Conservation (phyloP, 2,888 invertebrate genomes). For the Diaprepes abbreviatus region DNA sequence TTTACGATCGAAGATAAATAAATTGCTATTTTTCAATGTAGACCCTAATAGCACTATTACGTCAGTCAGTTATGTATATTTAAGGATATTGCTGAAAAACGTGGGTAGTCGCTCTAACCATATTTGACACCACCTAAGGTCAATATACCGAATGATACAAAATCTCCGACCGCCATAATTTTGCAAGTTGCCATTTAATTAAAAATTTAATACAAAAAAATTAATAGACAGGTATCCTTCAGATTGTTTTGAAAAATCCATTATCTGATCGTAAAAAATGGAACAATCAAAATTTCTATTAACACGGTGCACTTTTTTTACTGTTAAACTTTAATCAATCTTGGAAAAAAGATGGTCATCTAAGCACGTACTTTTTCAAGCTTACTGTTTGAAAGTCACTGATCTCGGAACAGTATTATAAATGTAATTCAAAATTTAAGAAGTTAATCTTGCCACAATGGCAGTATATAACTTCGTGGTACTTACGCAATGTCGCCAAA, state of each 20-base stretch:
- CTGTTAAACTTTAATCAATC: slow-evolving; percentile 27
- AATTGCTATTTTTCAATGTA: slow-evolving; percentile 13
- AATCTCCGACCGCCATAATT: slow-evolving; percentile 11
- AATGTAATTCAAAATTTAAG: slow-evolving; percentile 40
- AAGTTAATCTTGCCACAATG: slow-evolving; percentile 33
- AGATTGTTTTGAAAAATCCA: slow-evolving; percentile 24
- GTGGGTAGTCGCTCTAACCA: slow-evolving; percentile 47
- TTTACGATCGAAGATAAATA: slow-evolving; percentile 3
- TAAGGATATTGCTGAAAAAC: slow-evolving; percentile 29
- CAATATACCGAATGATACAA: slow-evolving; percentile 43
- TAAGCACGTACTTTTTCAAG: slow-evolving; percentile 31
- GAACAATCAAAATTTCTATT: slow-evolving; percentile 43
- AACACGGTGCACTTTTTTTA: slow-evolving; percentile 31
- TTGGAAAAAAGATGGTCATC: slow-evolving; percentile 7
- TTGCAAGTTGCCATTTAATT: slow-evolving; percentile 38
- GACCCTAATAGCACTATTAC: slow-evolving; percentile 33
- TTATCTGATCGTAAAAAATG: slow-evolving; percentile 21
- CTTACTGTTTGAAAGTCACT: slow-evolving; percentile 30
- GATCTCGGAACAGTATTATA: slow-evolving; percentile 34
- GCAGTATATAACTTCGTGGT: slow-evolving; percentile 6
- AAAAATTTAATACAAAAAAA: slow-evolving; percentile 9
- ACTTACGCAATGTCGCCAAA: slow-evolving; percentile 11
- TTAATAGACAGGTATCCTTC: slow-evolving; percentile 16
- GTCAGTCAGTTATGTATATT: slow-evolving; percentile 33
- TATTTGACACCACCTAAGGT: slow-evolving; percentile 47